Percentiles rank a stretch among this genome's conserved stretches.
Conservation (phyloP, 2,888 invertebrate genomes). For the Spisula subtruncata region DNA sequence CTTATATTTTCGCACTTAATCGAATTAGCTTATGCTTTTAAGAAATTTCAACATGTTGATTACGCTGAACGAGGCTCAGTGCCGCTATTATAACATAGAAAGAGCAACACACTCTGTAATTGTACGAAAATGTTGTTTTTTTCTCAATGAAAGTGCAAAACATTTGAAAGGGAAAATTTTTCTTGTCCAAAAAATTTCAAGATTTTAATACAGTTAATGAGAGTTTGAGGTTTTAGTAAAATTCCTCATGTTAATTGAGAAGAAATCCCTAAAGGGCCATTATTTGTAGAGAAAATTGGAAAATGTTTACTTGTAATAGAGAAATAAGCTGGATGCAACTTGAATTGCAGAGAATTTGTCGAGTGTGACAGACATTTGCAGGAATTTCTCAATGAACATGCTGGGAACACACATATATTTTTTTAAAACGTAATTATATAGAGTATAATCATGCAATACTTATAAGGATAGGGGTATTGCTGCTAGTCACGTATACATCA, state of each 20-base stretch:
- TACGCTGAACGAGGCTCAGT: not conserved
- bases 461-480: no score
- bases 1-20: slow-evolving; percentile 25
- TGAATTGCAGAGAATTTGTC: no score
- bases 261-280: not conserved
- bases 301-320: no score
- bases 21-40: slow-evolving; percentile 54
- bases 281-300: no score
- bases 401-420: no score
- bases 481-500: no score
- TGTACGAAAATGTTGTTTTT: not conserved
- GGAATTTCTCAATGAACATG: no score
- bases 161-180: not conserved
- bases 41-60: slow-evolving; percentile 30
- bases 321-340: no score
- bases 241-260: not conserved
- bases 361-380: no score
- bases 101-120: not conserved
- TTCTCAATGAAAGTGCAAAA: not conserved
- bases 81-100: not conserved
- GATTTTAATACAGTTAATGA: not conserved
- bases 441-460: no score
- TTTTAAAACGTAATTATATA: no score
- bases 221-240: not conserved
- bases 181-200: not conserved